phyloP scores from a whole-genome alignment of 1,140 invertebrate genomes.

The Eumaeus atala region DNA sequence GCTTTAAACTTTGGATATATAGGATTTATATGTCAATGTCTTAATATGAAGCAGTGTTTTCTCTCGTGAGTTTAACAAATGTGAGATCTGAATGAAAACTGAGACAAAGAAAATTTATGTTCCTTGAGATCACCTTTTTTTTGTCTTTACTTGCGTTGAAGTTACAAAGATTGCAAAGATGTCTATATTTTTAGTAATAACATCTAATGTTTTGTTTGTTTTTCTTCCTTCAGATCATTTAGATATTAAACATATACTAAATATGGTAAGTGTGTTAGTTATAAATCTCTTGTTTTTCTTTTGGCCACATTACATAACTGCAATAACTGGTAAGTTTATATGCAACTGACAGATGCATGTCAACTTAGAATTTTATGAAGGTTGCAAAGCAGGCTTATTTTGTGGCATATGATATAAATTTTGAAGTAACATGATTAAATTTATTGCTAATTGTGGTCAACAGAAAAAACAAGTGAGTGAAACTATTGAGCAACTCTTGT shows the following conservation, averaged over 20 bases:
- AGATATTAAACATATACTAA: conserved; percentile 33
- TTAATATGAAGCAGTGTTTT: conserved; percentile 24
- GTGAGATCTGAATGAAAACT: conserved; percentile 66
- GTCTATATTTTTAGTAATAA: conserved; percentile 15
- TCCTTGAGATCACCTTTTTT: background rate
- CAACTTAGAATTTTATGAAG: too few species aligned
- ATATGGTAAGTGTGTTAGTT: conserved; percentile 35
- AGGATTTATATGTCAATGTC: conserved; percentile 17
- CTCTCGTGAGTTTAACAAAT: conserved; percentile 30
- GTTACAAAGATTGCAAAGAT: background rate
- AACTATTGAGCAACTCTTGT: conserved; percentile 3
- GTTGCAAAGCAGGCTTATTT: too few species aligned
- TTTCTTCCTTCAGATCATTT: conserved; percentile 58
- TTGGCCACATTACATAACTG: conserved; percentile 28
- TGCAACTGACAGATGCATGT: too few species aligned
- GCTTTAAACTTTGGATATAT: conserved; percentile 22
- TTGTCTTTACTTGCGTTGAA: conserved; percentile 19
- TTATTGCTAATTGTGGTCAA: conserved; percentile 1
- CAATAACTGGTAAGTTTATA: too few species aligned
- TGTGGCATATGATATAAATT: too few species aligned
- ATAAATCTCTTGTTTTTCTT: conserved; percentile 30
- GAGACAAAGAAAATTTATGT: conserved; percentile 26
- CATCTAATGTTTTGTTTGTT: conserved; percentile 36
- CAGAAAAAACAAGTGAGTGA: conserved; percentile 11
- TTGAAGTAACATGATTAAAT: too few species aligned